These are phyloP conservation scores for Erpornis zantholeuca DNA, from an alignment of 2,113 vertebrate species.

Conservation along the genomic window DNA sequence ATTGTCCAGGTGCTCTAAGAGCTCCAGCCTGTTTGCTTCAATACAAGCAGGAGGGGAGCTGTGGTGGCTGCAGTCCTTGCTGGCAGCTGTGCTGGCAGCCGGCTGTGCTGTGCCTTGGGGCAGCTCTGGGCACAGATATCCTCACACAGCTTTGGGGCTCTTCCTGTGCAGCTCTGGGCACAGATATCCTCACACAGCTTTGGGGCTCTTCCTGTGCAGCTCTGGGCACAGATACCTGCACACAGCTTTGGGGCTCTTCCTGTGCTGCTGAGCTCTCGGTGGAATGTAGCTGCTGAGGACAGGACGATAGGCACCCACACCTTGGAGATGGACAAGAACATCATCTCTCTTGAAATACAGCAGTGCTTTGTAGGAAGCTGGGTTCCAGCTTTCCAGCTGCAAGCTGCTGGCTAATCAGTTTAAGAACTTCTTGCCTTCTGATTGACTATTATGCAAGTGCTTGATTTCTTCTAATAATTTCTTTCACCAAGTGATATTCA, in stretches of 20 bases:
- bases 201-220: not conserved
- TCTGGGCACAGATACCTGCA: too few species aligned
- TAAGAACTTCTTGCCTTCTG: not conserved
- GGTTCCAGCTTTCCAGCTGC: not conserved
- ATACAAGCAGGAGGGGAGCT: not conserved
- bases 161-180: too few species aligned
- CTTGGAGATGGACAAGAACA: not conserved
- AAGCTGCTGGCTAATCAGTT: not conserved
- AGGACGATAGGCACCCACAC: not conserved
- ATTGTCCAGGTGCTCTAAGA: not conserved
- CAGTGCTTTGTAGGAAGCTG: not conserved
- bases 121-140: not conserved
- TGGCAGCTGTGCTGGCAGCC: not conserved
- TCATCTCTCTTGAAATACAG: not conserved
- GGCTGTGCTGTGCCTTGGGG: not conserved
- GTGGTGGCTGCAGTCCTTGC: not conserved
- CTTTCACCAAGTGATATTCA: not conserved
- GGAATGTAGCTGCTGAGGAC: not conserved
- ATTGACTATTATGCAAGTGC: not conserved
- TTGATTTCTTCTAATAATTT: not conserved
- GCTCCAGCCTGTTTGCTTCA: not conserved
- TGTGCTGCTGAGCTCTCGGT: not conserved
- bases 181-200: not conserved
- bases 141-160: too few species aligned
- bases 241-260: not conserved